Percentiles rank a stretch among this genome's conserved stretches.
Evolutionary conservation across 23 tunicate genomes (phyloP).

Genomic region (Botrylloides violaceus): DNA sequence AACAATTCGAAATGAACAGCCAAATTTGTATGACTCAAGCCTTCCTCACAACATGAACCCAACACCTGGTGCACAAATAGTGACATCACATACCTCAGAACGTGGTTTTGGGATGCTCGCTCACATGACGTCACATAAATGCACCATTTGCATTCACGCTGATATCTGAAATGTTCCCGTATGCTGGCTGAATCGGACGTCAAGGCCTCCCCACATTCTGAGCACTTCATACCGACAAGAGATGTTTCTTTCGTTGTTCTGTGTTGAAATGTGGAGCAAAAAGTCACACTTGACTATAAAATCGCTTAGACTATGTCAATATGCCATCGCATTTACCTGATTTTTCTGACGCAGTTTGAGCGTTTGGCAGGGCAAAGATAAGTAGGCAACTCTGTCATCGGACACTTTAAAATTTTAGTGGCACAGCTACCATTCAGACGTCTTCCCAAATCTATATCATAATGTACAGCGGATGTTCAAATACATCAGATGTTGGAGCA

Average conservation of each 20-base stretch:
- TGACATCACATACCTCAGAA: conserved; percentile 6
- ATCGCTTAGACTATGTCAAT: too few relatives aligned
- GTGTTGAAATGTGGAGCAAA: too few relatives aligned
- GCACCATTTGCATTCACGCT: conserved; percentile 19
- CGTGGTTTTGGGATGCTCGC: conserved; percentile 4
- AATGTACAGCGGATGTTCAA: too few relatives aligned
- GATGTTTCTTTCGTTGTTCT: background rate
- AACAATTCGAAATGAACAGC: too few relatives aligned
- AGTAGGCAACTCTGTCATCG: background rate
- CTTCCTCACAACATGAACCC: too few relatives aligned
- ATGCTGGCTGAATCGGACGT: background rate
- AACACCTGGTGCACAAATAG: too few relatives aligned
- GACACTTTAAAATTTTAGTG: background rate
- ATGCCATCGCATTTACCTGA: conserved; percentile 3
- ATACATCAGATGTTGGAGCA: too few relatives aligned
- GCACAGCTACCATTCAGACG: too few relatives aligned
- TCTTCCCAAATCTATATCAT: too few relatives aligned
- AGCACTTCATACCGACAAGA: too few relatives aligned
- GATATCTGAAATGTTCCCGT: conserved; percentile 3
- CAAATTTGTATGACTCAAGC: too few relatives aligned
- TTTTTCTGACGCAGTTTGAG: background rate
- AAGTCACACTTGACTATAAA: too few relatives aligned
- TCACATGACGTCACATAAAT: conserved; percentile 17
- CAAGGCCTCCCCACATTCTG: background rate
- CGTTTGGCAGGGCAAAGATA: conserved; percentile 12